These are phyloP conservation scores for Parauchenoglanis ngamensis DNA, from an alignment of 2,797 vertebrate genomes.

Conservation along the genomic window DNA sequence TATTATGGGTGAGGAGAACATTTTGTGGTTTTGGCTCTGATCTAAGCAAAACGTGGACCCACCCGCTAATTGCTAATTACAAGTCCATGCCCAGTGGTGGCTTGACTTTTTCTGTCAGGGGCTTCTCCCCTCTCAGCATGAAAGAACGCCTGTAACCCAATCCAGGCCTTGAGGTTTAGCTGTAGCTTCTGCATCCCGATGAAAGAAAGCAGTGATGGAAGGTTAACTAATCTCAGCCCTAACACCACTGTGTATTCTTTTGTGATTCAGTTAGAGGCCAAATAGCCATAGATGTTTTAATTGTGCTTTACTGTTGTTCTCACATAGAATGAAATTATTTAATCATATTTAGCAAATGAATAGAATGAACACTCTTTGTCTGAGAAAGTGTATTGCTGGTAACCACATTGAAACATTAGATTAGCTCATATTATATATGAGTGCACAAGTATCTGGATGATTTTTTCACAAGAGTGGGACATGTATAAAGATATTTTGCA, in stretches of 20 bases:
- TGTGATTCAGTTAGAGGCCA: slow-evolving; percentile 18
- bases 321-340: neutral
- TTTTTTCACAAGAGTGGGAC: neutral
- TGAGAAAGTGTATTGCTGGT: neutral
- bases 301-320: slow-evolving; percentile 13
- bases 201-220: slow-evolving; percentile 69
- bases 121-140: slow-evolving; percentile 72
- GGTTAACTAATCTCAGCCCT: slow-evolving; percentile 71
- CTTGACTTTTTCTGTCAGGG: slow-evolving; percentile 78
- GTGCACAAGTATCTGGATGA: neutral
- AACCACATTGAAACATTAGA: neutral
- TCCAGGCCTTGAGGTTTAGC: slow-evolving; percentile 64
- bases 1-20: slow-evolving; percentile 80
- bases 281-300: slow-evolving; percentile 3
- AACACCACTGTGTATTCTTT: slow-evolving; percentile 50
- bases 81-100: slow-evolving; percentile 78
- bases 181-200: slow-evolving; percentile 68
- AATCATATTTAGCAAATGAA: slow-evolving; percentile 1
- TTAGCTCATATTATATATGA: neutral
- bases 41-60: slow-evolving; percentile 79
- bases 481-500: neutral
- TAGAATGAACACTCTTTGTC: neutral
- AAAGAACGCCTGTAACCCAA: slow-evolving; percentile 73
- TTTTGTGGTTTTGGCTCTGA: slow-evolving; percentile 80
- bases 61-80: slow-evolving; percentile 84